A percentile compares a stretch with the other conserved stretches of the same genome.
Conservation (phyloP, 2,113 vertebrate species). For the Stomatorhinus ivindoensis region DNA sequence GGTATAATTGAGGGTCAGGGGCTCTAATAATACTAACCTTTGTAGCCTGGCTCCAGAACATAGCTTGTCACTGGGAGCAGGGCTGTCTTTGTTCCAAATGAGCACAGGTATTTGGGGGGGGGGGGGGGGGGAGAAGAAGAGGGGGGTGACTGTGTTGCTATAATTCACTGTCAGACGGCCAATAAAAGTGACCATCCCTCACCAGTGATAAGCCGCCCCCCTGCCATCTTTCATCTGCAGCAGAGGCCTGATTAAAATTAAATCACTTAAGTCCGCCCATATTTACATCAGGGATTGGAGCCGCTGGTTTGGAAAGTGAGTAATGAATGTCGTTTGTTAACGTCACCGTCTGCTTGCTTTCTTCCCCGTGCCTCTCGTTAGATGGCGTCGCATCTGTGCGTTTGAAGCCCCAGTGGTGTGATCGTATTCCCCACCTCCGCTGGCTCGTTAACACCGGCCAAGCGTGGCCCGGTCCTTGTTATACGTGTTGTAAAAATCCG, state of each 20-base stretch:
- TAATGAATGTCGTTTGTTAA: constrained; percentile 68
- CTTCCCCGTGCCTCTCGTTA: constrained; percentile 40
- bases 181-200: constrained; percentile 36
- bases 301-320: constrained; percentile 61
- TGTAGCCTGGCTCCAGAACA: neutral
- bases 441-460: constrained; percentile 56
- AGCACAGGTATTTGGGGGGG: neutral
- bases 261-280: constrained; percentile 42
- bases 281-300: constrained; percentile 50
- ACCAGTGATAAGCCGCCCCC: constrained; percentile 23
- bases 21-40: neutral
- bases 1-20: neutral
- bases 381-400: constrained; percentile 43
- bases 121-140: neutral
- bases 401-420: constrained; percentile 51
- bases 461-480: constrained; percentile 52
- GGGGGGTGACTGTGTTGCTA: constrained; percentile 24
- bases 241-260: constrained; percentile 44
- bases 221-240: constrained; percentile 34
- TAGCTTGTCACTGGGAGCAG: neutral
- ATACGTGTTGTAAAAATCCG: constrained; percentile 45
- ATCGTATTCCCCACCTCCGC: constrained; percentile 62
- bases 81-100: neutral
- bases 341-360: constrained; percentile 48
- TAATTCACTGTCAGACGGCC: constrained; percentile 41